These are phyloP conservation scores for Merluccius polli DNA, from an alignment of 2,797 vertebrate species.

Conservation along the genomic window DNA sequence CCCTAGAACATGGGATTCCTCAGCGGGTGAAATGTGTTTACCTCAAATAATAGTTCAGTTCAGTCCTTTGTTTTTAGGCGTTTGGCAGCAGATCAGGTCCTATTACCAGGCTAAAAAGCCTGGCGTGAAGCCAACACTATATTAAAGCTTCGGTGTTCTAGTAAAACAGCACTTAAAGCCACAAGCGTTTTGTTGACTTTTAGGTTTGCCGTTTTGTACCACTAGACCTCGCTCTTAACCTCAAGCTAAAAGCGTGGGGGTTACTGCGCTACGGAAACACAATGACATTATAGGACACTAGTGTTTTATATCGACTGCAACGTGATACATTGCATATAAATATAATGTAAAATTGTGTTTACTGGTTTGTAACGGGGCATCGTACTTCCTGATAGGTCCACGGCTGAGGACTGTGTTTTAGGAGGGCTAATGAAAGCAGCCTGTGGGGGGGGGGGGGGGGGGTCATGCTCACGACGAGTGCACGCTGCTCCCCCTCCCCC, in stretches of 20 bases:
- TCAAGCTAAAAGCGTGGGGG: neutral
- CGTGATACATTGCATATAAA: neutral
- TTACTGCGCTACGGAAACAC: neutral
- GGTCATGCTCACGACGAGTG: slow-evolving; percentile 1
- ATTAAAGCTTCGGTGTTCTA: neutral
- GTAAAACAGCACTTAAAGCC: neutral
- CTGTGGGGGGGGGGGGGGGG: slow-evolving; percentile 23
- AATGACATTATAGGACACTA: neutral
- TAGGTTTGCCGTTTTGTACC: neutral
- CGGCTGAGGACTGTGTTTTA: neutral
- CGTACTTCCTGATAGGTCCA: neutral
- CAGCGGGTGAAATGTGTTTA: neutral
- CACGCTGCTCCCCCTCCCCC: slow-evolving; percentile 42
- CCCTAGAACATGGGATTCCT: neutral
- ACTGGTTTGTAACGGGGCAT: slow-evolving; percentile 6
- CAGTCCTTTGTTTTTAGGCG: too few relatives aligned
- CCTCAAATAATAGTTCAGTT: too few relatives aligned
- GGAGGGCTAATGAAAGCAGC: slow-evolving; percentile 36
- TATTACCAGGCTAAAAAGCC: neutral
- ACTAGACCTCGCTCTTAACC: slow-evolving; percentile 8
- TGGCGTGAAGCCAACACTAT: neutral
- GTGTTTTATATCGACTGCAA: neutral
- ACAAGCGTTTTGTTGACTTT: neutral
- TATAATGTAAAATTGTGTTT: slow-evolving; percentile 11
- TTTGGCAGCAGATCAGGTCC: neutral